Evolutionary conservation across 1,140 invertebrate genomes (phyloP).

Genomic region (Drosophila ananassae): DNA sequence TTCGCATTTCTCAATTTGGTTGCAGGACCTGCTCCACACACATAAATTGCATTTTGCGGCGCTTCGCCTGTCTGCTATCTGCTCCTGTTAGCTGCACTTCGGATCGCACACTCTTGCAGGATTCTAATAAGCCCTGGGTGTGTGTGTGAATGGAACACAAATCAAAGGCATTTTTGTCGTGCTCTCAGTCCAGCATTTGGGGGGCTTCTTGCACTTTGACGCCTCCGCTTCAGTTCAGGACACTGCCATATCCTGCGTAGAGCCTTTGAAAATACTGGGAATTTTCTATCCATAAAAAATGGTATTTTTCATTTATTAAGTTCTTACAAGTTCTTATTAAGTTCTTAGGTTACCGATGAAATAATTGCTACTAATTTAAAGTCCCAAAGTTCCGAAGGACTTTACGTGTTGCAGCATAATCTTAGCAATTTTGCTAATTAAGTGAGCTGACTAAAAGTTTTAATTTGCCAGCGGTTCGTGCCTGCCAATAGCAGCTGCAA

Average conservation of each 20-base stretch:
- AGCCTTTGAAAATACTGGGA: conserved; percentile 37
- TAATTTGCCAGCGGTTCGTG: conserved; percentile 39
- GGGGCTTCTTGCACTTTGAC: conserved; percentile 2
- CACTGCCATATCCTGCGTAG: conserved; percentile 30
- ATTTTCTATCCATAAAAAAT: background rate
- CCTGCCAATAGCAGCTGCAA: conserved; percentile 14
- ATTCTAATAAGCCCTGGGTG: conserved; percentile 43
- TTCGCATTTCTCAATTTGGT: background rate
- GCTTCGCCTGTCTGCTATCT: conserved; percentile 38
- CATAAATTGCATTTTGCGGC: conserved; percentile 52
- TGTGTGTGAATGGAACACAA: conserved; percentile 27
- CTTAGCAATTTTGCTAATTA: conserved; percentile 43
- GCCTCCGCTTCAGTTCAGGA: conserved; percentile 19
- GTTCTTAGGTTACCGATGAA: background rate
- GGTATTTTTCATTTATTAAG: too few relatives aligned
- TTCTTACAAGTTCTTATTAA: too few relatives aligned
- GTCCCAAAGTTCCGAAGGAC: background rate
- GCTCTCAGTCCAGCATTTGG: conserved; percentile 24
- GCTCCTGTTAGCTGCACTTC: conserved; percentile 41
- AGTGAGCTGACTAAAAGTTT: conserved; percentile 41
- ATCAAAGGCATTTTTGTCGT: conserved; percentile 47
- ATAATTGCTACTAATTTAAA: background rate
- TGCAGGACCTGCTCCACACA: conserved; percentile 1
- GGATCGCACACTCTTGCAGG: conserved; percentile 30
- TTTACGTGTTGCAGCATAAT: background rate